Conservation (phyloP, 2,797 vertebrate genomes). For the Cyprinodon diabolis region DNA sequence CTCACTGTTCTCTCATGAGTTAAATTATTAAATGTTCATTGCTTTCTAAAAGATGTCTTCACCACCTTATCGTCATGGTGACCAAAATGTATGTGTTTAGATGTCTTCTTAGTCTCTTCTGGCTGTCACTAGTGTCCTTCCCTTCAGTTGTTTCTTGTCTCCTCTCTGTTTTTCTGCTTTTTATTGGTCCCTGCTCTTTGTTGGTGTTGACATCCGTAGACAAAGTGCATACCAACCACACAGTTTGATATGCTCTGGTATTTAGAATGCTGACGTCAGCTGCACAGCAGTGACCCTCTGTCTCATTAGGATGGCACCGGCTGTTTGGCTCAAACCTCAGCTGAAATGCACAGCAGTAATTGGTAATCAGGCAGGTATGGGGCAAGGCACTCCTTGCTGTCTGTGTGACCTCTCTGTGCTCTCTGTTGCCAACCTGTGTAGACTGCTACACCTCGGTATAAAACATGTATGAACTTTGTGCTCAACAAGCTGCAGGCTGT, state of each 20-base stretch:
- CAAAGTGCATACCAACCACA: constrained; percentile 14
- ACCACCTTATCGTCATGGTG: not conserved
- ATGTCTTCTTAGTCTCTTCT: not conserved
- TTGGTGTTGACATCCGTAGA: constrained; percentile 38
- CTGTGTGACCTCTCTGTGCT: constrained; percentile 43
- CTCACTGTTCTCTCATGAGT: no score
- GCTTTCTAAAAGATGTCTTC: no score
- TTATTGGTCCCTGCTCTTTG: not conserved
- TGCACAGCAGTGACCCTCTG: constrained; percentile 34
- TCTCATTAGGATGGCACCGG: constrained; percentile 65
- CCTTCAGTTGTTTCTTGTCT: constrained; percentile 8
- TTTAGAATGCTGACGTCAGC: constrained; percentile 61
- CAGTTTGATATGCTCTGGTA: constrained; percentile 51
- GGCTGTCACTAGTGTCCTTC: not conserved
- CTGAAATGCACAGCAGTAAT: constrained; percentile 58
- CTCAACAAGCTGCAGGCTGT: constrained; percentile 24
- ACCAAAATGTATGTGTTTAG: not conserved
- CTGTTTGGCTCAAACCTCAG: constrained; percentile 48
- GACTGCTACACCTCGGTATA: constrained; percentile 22
- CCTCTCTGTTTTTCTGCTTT: constrained; percentile 9
- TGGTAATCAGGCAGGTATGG: constrained; percentile 63
- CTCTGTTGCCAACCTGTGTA: constrained; percentile 24
- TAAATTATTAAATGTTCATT: no score
- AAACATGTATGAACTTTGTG: constrained; percentile 45
- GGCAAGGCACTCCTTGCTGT: constrained; percentile 34